Percentiles rank a stretch among this genome's conserved stretches.
phyloP scores from a whole-genome alignment of 2,888 invertebrate species.

The Halictus quadricinctus region DNA sequence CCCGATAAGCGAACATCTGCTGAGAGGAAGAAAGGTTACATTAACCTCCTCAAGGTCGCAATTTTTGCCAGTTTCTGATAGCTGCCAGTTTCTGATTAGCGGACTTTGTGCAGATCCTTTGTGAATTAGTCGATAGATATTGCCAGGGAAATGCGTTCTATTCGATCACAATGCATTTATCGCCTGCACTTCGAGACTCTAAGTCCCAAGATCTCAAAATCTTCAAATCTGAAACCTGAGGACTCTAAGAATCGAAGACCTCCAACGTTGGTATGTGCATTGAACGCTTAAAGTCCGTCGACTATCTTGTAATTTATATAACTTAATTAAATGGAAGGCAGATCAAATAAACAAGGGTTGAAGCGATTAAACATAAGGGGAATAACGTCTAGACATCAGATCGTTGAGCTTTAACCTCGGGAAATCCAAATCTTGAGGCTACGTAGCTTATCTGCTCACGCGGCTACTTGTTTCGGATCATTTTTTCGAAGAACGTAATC shows the following conservation, averaged over 20 bases:
- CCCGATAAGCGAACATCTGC: conserved; percentile 6
- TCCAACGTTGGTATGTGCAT: too few relatives aligned
- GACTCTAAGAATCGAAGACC: too few relatives aligned
- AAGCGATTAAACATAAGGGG: background rate
- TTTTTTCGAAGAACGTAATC: background rate
- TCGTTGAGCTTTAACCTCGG: background rate
- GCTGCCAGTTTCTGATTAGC: background rate
- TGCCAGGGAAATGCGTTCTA: background rate
- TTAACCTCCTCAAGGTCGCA: background rate
- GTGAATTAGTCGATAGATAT: background rate
- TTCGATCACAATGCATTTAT: background rate
- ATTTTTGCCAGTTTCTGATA: background rate
- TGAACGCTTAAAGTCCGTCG: too few relatives aligned
- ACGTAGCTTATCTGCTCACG: background rate
- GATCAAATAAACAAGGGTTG: background rate
- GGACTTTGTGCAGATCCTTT: background rate
- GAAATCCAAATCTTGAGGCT: background rate
- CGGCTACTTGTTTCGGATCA: background rate
- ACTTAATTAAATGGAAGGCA: background rate
- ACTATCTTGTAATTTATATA: background rate
- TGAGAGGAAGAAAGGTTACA: background rate
- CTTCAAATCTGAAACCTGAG: too few relatives aligned
- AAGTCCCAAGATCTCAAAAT: background rate
- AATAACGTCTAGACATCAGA: background rate
- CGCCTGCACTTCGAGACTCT: background rate